phyloP scores from a whole-genome alignment of 1,140 invertebrate genomes.

The Tetragonula clypearis region DNA sequence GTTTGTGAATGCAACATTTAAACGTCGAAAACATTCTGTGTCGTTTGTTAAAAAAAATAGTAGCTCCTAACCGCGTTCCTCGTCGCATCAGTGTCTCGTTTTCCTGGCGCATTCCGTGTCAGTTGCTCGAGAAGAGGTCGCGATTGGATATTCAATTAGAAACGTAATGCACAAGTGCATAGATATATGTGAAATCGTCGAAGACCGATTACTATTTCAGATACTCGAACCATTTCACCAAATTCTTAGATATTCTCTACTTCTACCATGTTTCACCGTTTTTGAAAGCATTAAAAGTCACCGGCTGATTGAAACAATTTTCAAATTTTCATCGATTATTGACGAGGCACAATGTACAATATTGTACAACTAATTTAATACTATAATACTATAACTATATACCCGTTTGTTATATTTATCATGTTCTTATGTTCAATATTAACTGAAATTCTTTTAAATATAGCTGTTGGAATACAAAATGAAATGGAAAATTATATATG shows the following conservation, averaged over 20 bases:
- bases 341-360: background rate
- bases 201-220: background rate
- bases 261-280: no score
- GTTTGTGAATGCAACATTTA: background rate
- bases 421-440: no score
- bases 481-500: background rate
- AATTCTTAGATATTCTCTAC: background rate
- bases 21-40: background rate
- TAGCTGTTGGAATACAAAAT: background rate
- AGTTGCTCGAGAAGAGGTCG: conserved; percentile 53
- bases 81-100: conserved; percentile 28
- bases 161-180: conserved; percentile 39
- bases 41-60: conserved; percentile 19
- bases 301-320: background rate
- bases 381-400: background rate
- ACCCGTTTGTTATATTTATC: background rate
- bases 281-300: background rate
- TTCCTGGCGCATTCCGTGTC: conserved; percentile 56
- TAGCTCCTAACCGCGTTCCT: conserved; percentile 57
- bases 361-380: background rate
- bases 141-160: conserved; percentile 65
- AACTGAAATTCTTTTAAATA: background rate
- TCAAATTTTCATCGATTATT: background rate
- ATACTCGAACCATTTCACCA: background rate
- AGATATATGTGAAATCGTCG: background rate